Percentiles rank a stretch among this genome's conserved stretches.
Evolutionary conservation across 2,888 invertebrate species (phyloP).

Genomic region (Ditylenchus weischeri): DNA sequence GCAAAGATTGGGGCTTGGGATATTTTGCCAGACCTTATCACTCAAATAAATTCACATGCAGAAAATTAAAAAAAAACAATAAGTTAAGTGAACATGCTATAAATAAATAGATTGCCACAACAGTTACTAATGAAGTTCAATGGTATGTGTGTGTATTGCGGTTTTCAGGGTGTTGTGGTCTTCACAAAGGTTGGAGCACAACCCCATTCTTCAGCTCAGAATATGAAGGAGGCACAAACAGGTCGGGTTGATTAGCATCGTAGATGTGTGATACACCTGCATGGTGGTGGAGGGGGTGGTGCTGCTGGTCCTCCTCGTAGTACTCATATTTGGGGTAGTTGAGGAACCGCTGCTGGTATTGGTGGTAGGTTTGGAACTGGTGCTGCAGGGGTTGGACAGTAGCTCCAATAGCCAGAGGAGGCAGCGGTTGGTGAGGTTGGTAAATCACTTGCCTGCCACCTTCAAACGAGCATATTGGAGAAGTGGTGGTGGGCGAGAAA

Average conservation of each 20-base stretch:
- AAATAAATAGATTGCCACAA: no score
- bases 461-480: no score
- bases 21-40: no score
- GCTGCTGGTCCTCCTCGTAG: conserved; percentile 24
- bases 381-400: background rate
- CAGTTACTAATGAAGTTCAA: no score
- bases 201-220: conserved; percentile 55
- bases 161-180: no score
- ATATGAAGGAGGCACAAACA: conserved; percentile 54
- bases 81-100: no score
- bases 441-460: conserved; percentile 10
- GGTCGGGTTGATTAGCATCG: conserved; percentile 36
- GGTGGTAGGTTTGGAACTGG: conserved; percentile 8
- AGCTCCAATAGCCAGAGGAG: conserved; percentile 10
- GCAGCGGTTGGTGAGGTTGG: conserved; percentile 9
- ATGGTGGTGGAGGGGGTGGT: background rate
- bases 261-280: background rate
- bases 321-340: conserved; percentile 35
- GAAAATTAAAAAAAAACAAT: no score
- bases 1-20: no score
- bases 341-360: conserved; percentile 26
- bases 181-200: conserved; percentile 53
- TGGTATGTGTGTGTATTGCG: no score
- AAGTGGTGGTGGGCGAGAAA: no score
- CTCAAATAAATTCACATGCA: no score